Percentiles rank a stretch among this genome's conserved stretches.
Evolutionary conservation across 2,888 invertebrate species (phyloP).

Genomic region (Cyrtodaria siliqua): DNA sequence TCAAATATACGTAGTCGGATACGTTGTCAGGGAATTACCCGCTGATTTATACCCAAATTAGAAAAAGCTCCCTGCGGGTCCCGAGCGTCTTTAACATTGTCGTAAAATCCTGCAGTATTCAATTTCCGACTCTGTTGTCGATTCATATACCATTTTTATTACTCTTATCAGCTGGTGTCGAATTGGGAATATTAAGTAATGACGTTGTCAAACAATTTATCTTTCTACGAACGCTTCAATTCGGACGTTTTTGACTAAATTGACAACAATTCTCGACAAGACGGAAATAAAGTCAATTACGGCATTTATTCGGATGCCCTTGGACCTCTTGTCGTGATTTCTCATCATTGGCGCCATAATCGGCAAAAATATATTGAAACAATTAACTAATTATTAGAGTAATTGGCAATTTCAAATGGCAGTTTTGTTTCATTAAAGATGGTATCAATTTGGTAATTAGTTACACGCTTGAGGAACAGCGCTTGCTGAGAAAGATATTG

Average conservation of each 20-base stretch:
- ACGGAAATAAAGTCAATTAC: slow-evolving; percentile 34
- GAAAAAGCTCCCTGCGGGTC: slow-evolving; percentile 41
- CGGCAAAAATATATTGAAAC: slow-evolving; percentile 28
- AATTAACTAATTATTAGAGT: slow-evolving; percentile 48
- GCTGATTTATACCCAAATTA: slow-evolving; percentile 58
- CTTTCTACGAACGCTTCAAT: slow-evolving; percentile 32
- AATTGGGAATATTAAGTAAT: slow-evolving; percentile 51
- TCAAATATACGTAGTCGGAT: slow-evolving; percentile 6
- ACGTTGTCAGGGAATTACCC: slow-evolving; percentile 27
- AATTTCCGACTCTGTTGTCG: slow-evolving; percentile 44
- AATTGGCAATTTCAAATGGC: slow-evolving; percentile 21
- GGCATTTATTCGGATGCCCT: slow-evolving; percentile 36
- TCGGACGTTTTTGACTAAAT: slow-evolving; percentile 24
- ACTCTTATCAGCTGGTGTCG: slow-evolving; percentile 40
- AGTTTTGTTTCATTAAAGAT: slow-evolving; percentile 16
- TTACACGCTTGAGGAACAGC: neutral
- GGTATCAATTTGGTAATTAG: slow-evolving; percentile 15
- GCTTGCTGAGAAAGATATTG: neutral
- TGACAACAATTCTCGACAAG: slow-evolving; percentile 15
- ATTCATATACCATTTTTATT: slow-evolving; percentile 58
- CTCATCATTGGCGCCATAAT: slow-evolving; percentile 30
- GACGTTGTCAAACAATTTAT: slow-evolving; percentile 40
- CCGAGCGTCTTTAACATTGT: slow-evolving; percentile 45
- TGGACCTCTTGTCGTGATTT: slow-evolving; percentile 32
- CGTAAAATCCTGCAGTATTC: slow-evolving; percentile 47